phyloP scores from a whole-genome alignment of 2,113 vertebrate genomes.

The Acrocephalus arundinaceus region DNA sequence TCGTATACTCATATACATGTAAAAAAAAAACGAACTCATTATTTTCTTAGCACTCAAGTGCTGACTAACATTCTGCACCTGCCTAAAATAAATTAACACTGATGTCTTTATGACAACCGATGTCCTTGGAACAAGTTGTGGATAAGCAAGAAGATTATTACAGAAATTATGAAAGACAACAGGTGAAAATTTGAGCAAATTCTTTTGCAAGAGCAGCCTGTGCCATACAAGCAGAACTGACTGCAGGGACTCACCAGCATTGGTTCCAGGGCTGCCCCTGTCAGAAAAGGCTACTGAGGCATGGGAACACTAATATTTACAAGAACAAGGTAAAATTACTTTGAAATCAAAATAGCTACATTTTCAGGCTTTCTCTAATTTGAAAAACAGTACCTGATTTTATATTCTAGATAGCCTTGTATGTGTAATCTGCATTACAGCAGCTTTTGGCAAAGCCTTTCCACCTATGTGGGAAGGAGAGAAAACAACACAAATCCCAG shows the following conservation, averaged over 20 bases:
- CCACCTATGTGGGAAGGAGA: not conserved
- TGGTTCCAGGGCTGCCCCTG: not conserved
- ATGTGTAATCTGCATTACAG: not conserved
- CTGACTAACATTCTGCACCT: not conserved
- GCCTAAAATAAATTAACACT: not conserved
- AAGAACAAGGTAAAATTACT: not conserved
- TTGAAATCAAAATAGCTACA: not conserved
- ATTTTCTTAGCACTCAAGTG: not conserved
- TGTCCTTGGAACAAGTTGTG: not conserved
- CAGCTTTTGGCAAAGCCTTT: not conserved
- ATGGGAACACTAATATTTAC: not conserved
- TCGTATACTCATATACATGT: not conserved
- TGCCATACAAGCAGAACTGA: not conserved
- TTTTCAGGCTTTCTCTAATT: not conserved
- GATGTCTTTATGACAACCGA: not conserved
- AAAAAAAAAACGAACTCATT: not conserved
- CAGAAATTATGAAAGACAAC: not conserved
- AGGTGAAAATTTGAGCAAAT: not conserved
- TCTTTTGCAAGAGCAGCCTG: not conserved
- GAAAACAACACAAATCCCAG: not conserved
- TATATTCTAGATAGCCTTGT: not conserved
- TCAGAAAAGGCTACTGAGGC: not conserved
- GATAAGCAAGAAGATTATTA: not conserved
- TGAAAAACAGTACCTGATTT: not conserved
- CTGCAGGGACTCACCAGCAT: not conserved